A percentile compares a stretch with the other conserved stretches of the same genome.
Evolutionary conservation across 2,113 vertebrate species (phyloP).

Genomic region (Chiloscyllium plagiosum): DNA sequence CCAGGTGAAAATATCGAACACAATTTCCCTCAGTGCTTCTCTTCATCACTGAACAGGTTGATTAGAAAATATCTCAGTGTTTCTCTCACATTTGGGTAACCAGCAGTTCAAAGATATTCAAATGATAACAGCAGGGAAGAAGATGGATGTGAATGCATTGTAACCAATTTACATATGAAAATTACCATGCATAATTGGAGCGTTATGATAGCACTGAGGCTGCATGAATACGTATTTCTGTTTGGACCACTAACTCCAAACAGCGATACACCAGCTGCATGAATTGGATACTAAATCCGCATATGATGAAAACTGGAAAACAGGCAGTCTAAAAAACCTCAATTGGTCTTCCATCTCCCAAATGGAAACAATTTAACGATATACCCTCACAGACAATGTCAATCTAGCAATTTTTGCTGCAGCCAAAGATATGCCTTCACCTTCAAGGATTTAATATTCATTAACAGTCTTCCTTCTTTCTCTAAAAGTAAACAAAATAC

Average conservation of each 20-base stretch:
- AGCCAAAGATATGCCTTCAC: slow-evolving; percentile 7
- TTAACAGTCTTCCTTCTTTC: background rate
- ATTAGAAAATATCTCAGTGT: background rate
- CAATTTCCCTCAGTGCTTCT: slow-evolving; percentile 16
- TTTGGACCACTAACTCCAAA: slow-evolving; percentile 8
- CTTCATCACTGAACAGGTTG: too few species aligned
- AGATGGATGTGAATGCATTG: slow-evolving; percentile 33
- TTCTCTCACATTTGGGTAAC: slow-evolving; percentile 20
- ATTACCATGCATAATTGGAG: slow-evolving; percentile 22
- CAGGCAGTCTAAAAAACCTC: background rate
- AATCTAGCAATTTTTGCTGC: background rate
- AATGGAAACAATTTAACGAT: slow-evolving; percentile 17
- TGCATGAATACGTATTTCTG: background rate
- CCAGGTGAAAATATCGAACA: slow-evolving; percentile 13
- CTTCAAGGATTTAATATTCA: slow-evolving; percentile 25
- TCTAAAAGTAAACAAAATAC: background rate
- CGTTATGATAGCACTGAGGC: background rate
- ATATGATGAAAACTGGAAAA: slow-evolving; percentile 9
- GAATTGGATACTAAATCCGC: slow-evolving; percentile 1
- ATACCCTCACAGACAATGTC: background rate
- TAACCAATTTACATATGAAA: slow-evolving; percentile 35
- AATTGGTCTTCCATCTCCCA: background rate
- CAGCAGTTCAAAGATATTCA: slow-evolving; percentile 36
- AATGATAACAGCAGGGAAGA: slow-evolving; percentile 21
- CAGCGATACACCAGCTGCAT: background rate